A percentile compares a stretch with the other conserved stretches of the same genome.
Evolutionary conservation across 2,888 invertebrate genomes (phyloP).

Genomic region (Macrosoma leucophasiata): DNA sequence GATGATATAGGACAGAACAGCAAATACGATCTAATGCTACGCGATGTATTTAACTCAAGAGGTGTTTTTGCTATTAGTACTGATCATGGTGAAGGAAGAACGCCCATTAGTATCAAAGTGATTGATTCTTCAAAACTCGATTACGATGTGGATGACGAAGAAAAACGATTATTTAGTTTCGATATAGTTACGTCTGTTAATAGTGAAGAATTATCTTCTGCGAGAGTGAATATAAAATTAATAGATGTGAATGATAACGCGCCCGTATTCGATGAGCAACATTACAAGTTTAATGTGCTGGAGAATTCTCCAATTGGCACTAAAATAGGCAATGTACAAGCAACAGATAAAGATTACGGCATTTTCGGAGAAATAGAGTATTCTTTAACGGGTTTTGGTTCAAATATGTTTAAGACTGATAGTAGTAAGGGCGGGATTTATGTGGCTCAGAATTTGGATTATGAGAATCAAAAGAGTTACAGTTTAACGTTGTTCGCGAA

Average conservation of each 20-base stretch:
- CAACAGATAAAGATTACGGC: conserved; percentile 84
- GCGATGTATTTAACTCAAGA: conserved; percentile 75
- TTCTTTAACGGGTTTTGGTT: conserved; percentile 84
- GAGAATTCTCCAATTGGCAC: conserved; percentile 79
- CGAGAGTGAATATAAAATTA: conserved; percentile 78
- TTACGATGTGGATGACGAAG: conserved; percentile 79
- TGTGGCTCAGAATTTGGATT: conserved; percentile 80
- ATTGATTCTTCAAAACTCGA: conserved; percentile 79
- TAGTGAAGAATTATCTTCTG: conserved; percentile 72
- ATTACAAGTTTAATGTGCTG: conserved; percentile 79
- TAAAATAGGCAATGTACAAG: conserved; percentile 79
- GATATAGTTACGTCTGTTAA: conserved; percentile 79
- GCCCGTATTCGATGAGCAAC: conserved; percentile 79
- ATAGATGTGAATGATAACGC: conserved; percentile 88
- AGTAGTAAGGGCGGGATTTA: conserved; percentile 79
- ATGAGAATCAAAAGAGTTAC: conserved; percentile 87
- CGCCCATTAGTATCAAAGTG: conserved; percentile 84
- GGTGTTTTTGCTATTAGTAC: conserved; percentile 80
- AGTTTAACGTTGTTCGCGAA: conserved; percentile 86
- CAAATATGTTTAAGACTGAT: conserved; percentile 84
- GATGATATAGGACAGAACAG: conserved; percentile 84
- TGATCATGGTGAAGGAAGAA: conserved; percentile 80
- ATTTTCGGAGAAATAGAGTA: conserved; percentile 83
- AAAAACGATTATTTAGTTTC: conserved; percentile 77
- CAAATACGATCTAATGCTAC: conserved; percentile 78